Evolutionary conservation across 2,113 vertebrate genomes (phyloP).

Genomic region (Paradisaea rubra): DNA sequence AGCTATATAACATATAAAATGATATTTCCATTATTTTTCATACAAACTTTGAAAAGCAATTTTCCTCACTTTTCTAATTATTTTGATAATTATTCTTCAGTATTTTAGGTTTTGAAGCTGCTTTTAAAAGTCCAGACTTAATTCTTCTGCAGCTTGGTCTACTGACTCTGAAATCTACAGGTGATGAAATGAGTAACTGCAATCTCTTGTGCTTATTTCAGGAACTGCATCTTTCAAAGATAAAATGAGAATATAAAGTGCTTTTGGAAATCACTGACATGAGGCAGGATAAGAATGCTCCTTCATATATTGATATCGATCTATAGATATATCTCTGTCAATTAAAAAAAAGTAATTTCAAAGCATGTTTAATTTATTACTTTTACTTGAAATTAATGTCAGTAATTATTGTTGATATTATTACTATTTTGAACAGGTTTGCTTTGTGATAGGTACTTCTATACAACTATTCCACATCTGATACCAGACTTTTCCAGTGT

Average conservation of each 20-base stretch:
- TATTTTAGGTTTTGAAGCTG: neutral
- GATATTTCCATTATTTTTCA: neutral
- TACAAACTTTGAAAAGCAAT: neutral
- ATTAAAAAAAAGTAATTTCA: neutral
- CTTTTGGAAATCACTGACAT: neutral
- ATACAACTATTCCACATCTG: neutral
- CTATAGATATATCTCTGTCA: neutral
- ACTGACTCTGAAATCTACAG: neutral
- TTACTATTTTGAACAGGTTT: neutral
- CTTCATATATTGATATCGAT: neutral
- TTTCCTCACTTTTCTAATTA: neutral
- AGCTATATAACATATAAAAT: neutral
- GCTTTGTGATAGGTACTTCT: neutral
- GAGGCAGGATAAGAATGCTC: neutral
- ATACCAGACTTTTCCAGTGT: neutral
- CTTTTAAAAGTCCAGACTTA: neutral
- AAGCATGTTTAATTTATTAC: neutral
- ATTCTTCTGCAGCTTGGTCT: neutral
- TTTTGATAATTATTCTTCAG: neutral
- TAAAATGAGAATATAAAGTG: neutral
- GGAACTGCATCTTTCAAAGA: neutral
- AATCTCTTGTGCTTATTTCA: neutral
- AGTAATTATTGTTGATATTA: neutral
- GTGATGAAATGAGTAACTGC: neutral
- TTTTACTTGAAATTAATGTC: neutral